Evolutionary conservation across 2,888 invertebrate genomes (phyloP).

Genomic region (Mactromeris polynyma): DNA sequence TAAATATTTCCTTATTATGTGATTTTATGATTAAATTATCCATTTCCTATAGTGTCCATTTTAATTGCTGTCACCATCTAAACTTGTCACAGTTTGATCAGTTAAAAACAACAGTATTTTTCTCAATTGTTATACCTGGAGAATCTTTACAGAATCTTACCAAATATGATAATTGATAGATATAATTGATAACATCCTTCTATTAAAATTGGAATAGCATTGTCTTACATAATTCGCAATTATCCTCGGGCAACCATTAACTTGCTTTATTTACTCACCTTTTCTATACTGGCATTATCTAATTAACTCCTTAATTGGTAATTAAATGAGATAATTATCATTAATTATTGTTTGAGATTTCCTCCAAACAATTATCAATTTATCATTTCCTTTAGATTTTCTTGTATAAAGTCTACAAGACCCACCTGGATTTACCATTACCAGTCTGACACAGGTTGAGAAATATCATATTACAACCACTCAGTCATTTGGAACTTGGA

Average conservation of each 20-base stretch:
- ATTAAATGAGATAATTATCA: not conserved
- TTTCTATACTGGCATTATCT: not conserved
- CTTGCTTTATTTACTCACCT: not conserved
- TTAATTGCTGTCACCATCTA: not conserved
- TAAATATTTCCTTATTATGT: not conserved
- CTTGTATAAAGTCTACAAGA: conserved; percentile 21
- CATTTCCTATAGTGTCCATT: not conserved
- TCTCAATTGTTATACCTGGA: not conserved
- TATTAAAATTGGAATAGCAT: not conserved
- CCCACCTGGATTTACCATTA: not conserved
- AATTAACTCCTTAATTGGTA: not conserved
- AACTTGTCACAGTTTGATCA: not conserved
- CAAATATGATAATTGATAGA: not conserved
- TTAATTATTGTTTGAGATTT: conserved; percentile 10
- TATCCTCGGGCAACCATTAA: not conserved
- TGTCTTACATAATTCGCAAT: not conserved
- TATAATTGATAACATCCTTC: not conserved
- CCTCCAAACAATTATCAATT: not conserved
- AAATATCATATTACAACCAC: conserved; percentile 24
- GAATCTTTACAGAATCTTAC: too few species aligned
- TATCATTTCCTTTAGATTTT: conserved; percentile 3
- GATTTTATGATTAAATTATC: not conserved
- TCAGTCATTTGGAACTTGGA: conserved; percentile 35
- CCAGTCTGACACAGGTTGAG: conserved; percentile 11
- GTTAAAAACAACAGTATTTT: not conserved